phyloP scores from a whole-genome alignment of 2,888 invertebrate genomes.

The Clitarchus hookeri region DNA sequence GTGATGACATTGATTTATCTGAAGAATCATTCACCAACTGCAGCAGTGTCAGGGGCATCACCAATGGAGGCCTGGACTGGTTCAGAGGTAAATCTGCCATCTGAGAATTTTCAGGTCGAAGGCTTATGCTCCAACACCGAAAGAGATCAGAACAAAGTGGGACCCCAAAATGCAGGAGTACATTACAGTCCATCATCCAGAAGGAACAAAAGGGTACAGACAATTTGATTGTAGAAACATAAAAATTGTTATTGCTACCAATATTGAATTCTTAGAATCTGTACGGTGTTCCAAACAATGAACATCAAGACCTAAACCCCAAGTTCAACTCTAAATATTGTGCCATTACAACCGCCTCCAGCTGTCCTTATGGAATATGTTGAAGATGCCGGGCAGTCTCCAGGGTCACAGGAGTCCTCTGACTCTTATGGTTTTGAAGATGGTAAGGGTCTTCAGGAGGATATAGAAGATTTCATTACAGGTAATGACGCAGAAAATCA shows the following conservation, averaged over 20 bases:
- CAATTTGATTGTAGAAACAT: constrained; percentile 24
- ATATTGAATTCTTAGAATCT: constrained; percentile 38
- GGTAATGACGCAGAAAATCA: too few species aligned
- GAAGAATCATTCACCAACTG: background rate
- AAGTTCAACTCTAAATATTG: background rate
- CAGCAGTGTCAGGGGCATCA: constrained; percentile 43
- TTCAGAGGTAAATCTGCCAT: constrained; percentile 48
- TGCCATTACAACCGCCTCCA: too few species aligned
- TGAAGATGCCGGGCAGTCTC: background rate
- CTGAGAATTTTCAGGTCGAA: constrained; percentile 51
- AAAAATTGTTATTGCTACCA: constrained; percentile 33
- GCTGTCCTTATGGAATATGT: too few species aligned
- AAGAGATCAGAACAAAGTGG: constrained; percentile 49
- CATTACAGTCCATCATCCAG: constrained; percentile 51
- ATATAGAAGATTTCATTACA: background rate
- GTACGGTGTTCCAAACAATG: background rate
- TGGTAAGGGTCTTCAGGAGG: too few species aligned
- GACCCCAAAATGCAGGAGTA: constrained; percentile 48
- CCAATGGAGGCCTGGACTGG: constrained; percentile 51
- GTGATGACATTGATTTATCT: background rate
- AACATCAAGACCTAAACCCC: background rate
- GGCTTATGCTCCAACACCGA: constrained; percentile 49
- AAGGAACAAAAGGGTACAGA: constrained; percentile 39
- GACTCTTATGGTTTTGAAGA: too few species aligned
- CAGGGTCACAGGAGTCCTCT: too few species aligned